Evolutionary conservation across 2,113 vertebrate species (phyloP).

Genomic region (Silurus glanis): DNA sequence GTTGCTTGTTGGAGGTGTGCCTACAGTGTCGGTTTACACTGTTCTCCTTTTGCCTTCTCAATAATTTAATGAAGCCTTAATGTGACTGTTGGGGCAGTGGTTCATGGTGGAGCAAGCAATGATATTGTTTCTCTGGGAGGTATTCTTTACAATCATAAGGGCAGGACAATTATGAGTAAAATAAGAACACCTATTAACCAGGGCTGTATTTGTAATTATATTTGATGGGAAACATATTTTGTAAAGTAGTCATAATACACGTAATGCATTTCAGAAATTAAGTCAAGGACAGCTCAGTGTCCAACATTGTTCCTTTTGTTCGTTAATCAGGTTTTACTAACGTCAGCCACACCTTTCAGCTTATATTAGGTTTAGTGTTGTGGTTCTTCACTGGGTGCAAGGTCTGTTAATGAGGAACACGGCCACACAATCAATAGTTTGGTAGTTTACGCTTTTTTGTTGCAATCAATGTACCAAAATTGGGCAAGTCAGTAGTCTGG

Average conservation of each 20-base stretch:
- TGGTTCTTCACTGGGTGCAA: not conserved
- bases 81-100: slow-evolving; percentile 19
- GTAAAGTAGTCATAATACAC: not conserved
- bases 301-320: not conserved
- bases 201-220: not conserved
- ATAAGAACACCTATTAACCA: not conserved
- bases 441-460: not conserved
- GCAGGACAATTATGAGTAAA: not conserved
- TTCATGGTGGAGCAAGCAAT: not conserved
- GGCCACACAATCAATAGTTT: not conserved
- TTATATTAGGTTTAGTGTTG: not conserved
- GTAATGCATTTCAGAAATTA: not conserved
- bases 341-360: not conserved
- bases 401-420: not conserved
- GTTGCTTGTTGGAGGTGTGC: slow-evolving; percentile 1
- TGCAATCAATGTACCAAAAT: not conserved
- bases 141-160: not conserved
- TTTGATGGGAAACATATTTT: not conserved
- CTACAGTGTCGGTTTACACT: slow-evolving; percentile 26
- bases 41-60: slow-evolving; percentile 45
- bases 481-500: not conserved
- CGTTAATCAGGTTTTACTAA: not conserved
- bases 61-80: slow-evolving; percentile 45
- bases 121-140: not conserved
- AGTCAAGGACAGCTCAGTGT: not conserved